Evolutionary conservation across 2,113 vertebrate genomes (phyloP).

Genomic region (Hyla sarda): DNA sequence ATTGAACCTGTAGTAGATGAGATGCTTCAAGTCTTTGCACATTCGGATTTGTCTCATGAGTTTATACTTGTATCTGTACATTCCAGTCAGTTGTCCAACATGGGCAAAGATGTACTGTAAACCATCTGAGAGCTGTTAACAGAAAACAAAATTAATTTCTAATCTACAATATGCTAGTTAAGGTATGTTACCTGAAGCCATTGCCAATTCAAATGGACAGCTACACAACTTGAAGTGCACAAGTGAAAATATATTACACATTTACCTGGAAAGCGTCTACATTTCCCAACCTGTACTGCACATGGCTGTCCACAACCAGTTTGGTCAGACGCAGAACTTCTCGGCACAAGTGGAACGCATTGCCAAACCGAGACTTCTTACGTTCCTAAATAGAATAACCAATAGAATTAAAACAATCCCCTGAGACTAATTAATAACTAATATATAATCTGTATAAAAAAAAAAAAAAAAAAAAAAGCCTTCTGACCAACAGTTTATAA

Average conservation of each 20-base stretch:
- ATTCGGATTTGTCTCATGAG: slow-evolving; percentile 98
- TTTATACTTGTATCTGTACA: slow-evolving; percentile 99
- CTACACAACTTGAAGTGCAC: background rate
- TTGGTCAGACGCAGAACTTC: slow-evolving; percentile 96
- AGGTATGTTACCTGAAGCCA: too few relatives aligned
- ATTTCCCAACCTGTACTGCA: slow-evolving; percentile 96
- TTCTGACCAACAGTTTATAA: too few relatives aligned
- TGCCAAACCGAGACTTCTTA: slow-evolving; percentile 97
- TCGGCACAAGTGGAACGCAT: slow-evolving; percentile 95
- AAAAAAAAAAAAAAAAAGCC: too few relatives aligned
- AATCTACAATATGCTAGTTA: background rate
- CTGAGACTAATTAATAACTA: too few relatives aligned
- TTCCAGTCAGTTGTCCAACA: slow-evolving; percentile 96
- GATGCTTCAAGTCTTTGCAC: slow-evolving; percentile 99
- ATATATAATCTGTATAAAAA: too few relatives aligned
- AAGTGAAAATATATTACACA: too few relatives aligned
- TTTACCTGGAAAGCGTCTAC: slow-evolving; percentile 96
- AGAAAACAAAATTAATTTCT: background rate
- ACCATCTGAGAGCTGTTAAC: slow-evolving; percentile 86
- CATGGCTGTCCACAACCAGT: slow-evolving; percentile 96
- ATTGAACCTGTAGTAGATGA: slow-evolving; percentile 98
- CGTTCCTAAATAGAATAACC: slow-evolving; percentile 78
- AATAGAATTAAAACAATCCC: too few relatives aligned
- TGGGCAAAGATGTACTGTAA: slow-evolving; percentile 99
- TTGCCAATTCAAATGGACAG: too few relatives aligned